These are phyloP conservation scores for Hirtodrosophila cameraria DNA, from an alignment of 2,888 invertebrate species.

Conservation along the genomic window DNA sequence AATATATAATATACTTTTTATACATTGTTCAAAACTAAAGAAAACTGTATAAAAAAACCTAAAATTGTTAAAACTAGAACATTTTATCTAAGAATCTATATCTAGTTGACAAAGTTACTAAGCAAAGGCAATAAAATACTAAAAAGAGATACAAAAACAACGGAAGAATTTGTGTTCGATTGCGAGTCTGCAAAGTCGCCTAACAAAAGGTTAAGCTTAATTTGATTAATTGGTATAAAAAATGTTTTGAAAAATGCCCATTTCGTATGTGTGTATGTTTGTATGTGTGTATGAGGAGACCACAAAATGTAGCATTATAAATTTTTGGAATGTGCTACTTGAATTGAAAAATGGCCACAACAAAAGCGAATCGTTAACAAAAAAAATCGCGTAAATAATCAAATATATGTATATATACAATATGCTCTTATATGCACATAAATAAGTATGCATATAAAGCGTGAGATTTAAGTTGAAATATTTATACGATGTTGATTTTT, in stretches of 20 bases:
- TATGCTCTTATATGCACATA: conserved; percentile 15
- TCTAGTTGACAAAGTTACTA: too few species aligned
- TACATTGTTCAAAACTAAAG: too few species aligned
- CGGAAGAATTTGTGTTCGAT: conserved; percentile 3
- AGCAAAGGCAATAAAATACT: too few species aligned
- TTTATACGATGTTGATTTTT: conserved; percentile 60
- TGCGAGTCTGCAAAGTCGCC: conserved; percentile 21
- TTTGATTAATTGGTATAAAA: conserved; percentile 76
- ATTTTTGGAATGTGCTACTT: conserved; percentile 72
- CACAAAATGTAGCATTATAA: conserved; percentile 57
- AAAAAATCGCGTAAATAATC: conserved; percentile 52
- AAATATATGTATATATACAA: conserved; percentile 21
- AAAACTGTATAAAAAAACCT: too few species aligned
- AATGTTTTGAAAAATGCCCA: conserved; percentile 58
- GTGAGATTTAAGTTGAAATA: conserved; percentile 72
- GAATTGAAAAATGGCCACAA: conserved; percentile 71
- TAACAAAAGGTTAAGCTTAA: conserved; percentile 76
- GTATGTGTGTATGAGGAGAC: conserved; percentile 6
- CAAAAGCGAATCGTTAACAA: conserved; percentile 39
- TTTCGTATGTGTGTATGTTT: conserved; percentile 18
- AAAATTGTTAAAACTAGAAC: too few species aligned
- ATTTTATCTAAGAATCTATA: too few species aligned
- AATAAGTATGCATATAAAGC: conserved; percentile 54
- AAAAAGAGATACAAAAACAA: too few species aligned
- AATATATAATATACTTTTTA: too few species aligned